phyloP scores from a whole-genome alignment of 2,113 vertebrate genomes.

The Terrapene triunguis region DNA sequence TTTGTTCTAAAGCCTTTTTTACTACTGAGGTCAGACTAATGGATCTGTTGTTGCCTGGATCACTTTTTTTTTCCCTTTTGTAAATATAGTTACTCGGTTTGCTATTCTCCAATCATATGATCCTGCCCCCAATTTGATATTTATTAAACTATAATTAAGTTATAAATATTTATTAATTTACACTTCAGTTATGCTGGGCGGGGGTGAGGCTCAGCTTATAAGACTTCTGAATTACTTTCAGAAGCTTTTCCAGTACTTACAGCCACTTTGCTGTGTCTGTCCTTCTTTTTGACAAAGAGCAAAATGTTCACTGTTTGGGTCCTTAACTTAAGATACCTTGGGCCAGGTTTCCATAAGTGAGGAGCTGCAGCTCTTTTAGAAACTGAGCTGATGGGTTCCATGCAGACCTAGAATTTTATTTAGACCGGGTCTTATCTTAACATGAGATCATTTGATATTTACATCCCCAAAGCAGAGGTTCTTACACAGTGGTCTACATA shows the following conservation, averaged over 20 bases:
- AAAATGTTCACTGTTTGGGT: not conserved
- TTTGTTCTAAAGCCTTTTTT: too few species aligned
- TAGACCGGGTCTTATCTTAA: not conserved
- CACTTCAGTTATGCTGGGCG: not conserved
- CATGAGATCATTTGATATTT: not conserved
- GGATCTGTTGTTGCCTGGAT: too few species aligned
- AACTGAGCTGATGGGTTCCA: not conserved
- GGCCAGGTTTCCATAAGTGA: not conserved
- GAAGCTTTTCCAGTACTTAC: not conserved
- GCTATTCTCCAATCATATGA: too few species aligned
- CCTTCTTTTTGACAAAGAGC: not conserved
- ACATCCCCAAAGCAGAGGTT: not conserved
- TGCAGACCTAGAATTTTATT: not conserved
- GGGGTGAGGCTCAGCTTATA: not conserved
- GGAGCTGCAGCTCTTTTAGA: not conserved
- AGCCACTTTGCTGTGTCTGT: not conserved
- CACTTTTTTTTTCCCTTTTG: too few species aligned
- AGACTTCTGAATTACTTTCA: constrained; percentile 1
- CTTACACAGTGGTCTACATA: not conserved
- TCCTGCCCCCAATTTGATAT: too few species aligned
- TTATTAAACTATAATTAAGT: too few species aligned
- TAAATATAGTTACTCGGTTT: too few species aligned
- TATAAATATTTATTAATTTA: too few species aligned
- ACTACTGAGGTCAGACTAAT: too few species aligned
- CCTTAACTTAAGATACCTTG: not conserved